Evolutionary conservation across 2,797 vertebrate species (phyloP), one percentile per base, ranked within the genome.

Genomic region (Rhinella marina): DNA sequence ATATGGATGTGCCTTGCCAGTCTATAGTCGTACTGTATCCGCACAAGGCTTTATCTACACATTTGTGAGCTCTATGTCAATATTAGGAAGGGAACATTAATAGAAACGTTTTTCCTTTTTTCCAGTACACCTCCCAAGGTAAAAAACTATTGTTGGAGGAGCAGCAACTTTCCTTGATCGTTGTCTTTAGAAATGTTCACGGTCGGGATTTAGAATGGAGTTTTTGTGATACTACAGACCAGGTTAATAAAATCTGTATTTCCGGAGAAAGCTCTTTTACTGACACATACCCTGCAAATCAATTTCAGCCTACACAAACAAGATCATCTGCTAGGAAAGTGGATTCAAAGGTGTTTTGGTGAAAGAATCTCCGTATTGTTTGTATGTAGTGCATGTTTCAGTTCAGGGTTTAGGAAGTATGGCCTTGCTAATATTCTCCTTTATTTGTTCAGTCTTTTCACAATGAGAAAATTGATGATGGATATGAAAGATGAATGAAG

Each of bases 401-500:
- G 82, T 80, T 78, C 52, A 52, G 70, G 19, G 54, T 85, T 85
- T 88, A 85, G 77, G 82, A 85, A 80, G 68, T 85, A 52, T 6
- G 29, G 50, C 76, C 59, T 88, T 81, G 32, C n/a, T 85, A 88
- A 75, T 73, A 81, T 85, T 54, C 25, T 48, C 14, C 57, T 85
- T 81, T 84, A 88, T 88, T 81, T 85, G 77, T 88, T 81, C 76
- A 81, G 66, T 64, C 64, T 88, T 85, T 80, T 88, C 66, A 88
- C 62, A 70, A 72, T 66, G 76, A 81, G 56, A 54, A 73, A 61
- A 79, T 70, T 81, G 87, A 88, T 85, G 82, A 88, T 85, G 66
- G 82, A 85, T 88, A 80, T 81, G 64, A 85, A 80, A 80, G 75
- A 72, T 88, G 66, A 85, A 85, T 88, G 70, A 88, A 77, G 79